Percentiles rank a stretch among this genome's conserved stretches.
Conservation (phyloP, 1,140 invertebrate genomes). For the Drosophila biarmipes region DNA sequence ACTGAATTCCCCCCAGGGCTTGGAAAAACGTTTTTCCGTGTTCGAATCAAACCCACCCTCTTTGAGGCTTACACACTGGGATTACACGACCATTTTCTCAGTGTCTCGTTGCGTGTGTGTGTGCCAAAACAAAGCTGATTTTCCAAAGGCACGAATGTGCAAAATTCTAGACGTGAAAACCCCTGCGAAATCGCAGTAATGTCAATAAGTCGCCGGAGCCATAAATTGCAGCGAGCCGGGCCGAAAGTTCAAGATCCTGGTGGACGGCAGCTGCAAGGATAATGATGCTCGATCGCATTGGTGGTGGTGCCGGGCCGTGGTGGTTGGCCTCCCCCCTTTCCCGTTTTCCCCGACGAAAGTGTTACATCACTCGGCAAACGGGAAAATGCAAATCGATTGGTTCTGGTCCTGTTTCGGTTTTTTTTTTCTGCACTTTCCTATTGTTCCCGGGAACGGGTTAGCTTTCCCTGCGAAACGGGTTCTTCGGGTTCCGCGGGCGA, state of each 20-base stretch:
- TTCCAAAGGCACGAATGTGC: conserved; percentile 11
- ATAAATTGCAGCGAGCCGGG: conserved; percentile 37
- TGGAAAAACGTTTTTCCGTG: conserved; percentile 1
- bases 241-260: conserved; percentile 30
- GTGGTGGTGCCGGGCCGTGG: conserved; percentile 32
- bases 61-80: conserved; percentile 1
- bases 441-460: conserved; percentile 17
- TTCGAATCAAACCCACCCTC: conserved; percentile 11
- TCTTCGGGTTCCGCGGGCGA: conserved; percentile 11
- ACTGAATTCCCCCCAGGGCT: background rate
- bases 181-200: conserved; percentile 17
- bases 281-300: conserved; percentile 14
- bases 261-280: conserved; percentile 40
- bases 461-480: conserved; percentile 35
- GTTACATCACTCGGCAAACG: conserved; percentile 26
- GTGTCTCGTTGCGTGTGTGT: conserved; percentile 1
- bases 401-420: conserved; percentile 44
- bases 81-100: conserved; percentile 16
- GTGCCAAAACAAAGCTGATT: conserved; percentile 7
- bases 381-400: conserved; percentile 66
- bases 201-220: conserved; percentile 59
- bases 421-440: background rate
- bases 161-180: conserved; percentile 29
- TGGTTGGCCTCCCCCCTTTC: conserved; percentile 25
- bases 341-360: conserved; percentile 11